Percentiles rank a stretch among this genome's conserved stretches.
Evolutionary conservation across 2,113 vertebrate genomes (phyloP).

Genomic region (Gasterosteus aculeatus): DNA sequence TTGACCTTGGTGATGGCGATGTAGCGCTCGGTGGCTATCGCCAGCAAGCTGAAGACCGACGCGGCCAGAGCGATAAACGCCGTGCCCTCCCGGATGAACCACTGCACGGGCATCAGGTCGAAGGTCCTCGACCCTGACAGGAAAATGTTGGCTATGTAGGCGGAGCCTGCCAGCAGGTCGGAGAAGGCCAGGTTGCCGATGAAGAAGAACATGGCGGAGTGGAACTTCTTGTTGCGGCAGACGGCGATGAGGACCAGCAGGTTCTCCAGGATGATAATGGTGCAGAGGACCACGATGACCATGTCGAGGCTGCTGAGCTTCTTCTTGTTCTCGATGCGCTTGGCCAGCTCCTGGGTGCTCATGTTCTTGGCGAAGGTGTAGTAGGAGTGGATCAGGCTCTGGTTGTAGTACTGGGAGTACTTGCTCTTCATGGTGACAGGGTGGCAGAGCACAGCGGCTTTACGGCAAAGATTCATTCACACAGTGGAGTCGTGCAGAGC

Average conservation of each 20-base stretch:
- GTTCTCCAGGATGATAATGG: slow-evolving; percentile 92
- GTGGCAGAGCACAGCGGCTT: slow-evolving; percentile 57
- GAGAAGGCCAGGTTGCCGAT: slow-evolving; percentile 95
- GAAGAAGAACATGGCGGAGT: slow-evolving; percentile 96
- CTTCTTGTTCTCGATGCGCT: background rate
- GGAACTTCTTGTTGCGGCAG: slow-evolving; percentile 93
- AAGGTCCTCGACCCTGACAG: slow-evolving; percentile 88
- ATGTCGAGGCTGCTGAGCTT: slow-evolving; percentile 67
- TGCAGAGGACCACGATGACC: slow-evolving; percentile 87
- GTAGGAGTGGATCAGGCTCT: slow-evolving; percentile 82
- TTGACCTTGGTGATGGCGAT: slow-evolving; percentile 94
- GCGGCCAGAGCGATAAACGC: slow-evolving; percentile 92
- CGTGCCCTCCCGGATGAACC: slow-evolving; percentile 94
- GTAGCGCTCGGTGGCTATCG: slow-evolving; percentile 94
- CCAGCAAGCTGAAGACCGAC: slow-evolving; percentile 93
- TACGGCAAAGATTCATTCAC: slow-evolving; percentile 69
- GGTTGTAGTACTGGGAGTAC: slow-evolving; percentile 91
- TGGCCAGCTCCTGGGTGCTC: slow-evolving; percentile 22
- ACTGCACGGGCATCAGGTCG: slow-evolving; percentile 85
- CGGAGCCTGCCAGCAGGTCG: slow-evolving; percentile 89
- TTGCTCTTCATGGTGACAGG: slow-evolving; percentile 85
- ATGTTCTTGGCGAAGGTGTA: slow-evolving; percentile 87
- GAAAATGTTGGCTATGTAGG: slow-evolving; percentile 91
- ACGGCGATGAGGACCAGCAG: slow-evolving; percentile 90
- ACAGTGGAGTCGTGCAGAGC: slow-evolving; percentile 45